Percentiles rank a stretch among this genome's conserved stretches.
Conservation (phyloP, 2,797 vertebrate species). For the Setipinna tenuifilis region DNA sequence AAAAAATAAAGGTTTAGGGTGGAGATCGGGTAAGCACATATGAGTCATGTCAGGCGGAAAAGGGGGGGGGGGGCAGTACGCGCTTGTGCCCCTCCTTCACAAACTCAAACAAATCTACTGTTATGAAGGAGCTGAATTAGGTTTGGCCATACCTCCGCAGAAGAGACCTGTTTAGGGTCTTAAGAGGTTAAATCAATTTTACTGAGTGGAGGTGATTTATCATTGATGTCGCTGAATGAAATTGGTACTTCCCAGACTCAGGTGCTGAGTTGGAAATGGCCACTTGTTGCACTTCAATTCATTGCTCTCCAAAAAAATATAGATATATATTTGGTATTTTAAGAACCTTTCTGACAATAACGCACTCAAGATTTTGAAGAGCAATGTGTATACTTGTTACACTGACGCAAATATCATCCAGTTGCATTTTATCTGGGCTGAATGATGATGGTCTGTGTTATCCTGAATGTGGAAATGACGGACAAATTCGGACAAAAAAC, state of each 20-base stretch:
- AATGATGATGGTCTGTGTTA: background rate
- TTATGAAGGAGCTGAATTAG: background rate
- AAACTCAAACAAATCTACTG: background rate
- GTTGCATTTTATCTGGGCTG: background rate
- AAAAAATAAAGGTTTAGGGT: background rate
- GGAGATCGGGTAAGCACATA: background rate
- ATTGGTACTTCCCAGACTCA: background rate
- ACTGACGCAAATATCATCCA: background rate
- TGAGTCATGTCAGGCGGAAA: background rate
- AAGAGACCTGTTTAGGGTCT: background rate
- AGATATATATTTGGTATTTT: background rate
- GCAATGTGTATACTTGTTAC: background rate
- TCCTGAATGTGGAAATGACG: background rate
- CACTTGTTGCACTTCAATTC: conserved; percentile 14
- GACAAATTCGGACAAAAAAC: background rate
- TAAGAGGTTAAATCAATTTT: background rate
- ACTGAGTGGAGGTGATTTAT: background rate
- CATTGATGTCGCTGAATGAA: background rate
- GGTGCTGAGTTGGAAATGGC: background rate
- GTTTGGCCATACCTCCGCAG: background rate
- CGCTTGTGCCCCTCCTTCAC: background rate
- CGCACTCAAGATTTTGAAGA: background rate
- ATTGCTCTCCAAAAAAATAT: background rate
- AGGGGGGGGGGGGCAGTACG: background rate
- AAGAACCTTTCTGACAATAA: background rate